Conservation (phyloP, 2,797 vertebrate species). For the Dromococcyx pavoninus region DNA sequence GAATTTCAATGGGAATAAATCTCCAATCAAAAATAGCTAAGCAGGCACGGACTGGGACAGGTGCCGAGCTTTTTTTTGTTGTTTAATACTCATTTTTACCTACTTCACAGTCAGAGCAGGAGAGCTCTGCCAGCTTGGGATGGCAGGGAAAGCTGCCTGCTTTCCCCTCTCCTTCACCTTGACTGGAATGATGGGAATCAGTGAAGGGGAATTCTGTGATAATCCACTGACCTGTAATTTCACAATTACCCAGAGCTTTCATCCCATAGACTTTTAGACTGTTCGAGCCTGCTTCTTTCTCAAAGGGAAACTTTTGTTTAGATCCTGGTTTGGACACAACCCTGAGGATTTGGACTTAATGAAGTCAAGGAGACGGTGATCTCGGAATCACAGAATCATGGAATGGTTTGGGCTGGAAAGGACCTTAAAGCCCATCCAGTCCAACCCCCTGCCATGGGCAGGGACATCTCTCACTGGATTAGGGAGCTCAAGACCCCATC, state of each 20-base stretch:
- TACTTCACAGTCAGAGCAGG: background rate
- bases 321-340: background rate
- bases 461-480: no score
- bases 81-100: background rate
- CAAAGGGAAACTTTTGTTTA: background rate
- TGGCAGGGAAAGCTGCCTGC: background rate
- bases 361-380: background rate
- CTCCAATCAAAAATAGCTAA: slow-evolving; percentile 56
- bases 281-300: background rate
- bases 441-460: no score
- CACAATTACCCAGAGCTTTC: background rate
- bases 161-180: background rate
- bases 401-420: no score
- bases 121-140: background rate
- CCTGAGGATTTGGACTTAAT: background rate
- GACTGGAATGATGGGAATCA: background rate
- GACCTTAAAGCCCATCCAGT: no score
- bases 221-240: background rate
- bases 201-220: background rate
- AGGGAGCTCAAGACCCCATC: no score
- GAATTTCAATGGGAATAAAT: slow-evolving; percentile 64
- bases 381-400: no score
- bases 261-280: background rate
- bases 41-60: slow-evolving; percentile 61
- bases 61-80: slow-evolving; percentile 3